Evolutionary conservation across 2,113 vertebrate species (phyloP).

Genomic region (Hemichromis elongatus): DNA sequence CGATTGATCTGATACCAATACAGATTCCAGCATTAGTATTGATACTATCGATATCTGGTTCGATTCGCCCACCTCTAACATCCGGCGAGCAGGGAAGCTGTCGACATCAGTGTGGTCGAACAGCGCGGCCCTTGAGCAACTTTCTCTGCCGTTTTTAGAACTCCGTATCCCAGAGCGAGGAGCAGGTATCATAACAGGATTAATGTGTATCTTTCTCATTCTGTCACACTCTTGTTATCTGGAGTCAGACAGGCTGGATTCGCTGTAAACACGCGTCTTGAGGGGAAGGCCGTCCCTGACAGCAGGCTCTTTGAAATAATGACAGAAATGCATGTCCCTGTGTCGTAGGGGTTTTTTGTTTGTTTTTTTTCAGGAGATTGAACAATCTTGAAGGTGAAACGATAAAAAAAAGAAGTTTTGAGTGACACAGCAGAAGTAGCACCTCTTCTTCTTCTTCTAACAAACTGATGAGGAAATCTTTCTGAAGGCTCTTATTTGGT

Average conservation of each 20-base stretch:
- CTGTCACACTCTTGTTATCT: slow-evolving; percentile 34
- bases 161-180: not conserved
- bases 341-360: not conserved
- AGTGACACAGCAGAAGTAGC: not conserved
- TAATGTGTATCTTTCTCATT: slow-evolving; percentile 10
- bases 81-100: not conserved
- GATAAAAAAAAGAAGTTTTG: not conserved
- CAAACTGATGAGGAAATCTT: not conserved
- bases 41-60: not conserved
- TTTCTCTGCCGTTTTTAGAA: not conserved
- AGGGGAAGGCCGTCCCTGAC: slow-evolving; percentile 13
- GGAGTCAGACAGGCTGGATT: slow-evolving; percentile 13
- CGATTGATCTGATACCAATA: not conserved
- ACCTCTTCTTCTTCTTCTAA: not conserved
- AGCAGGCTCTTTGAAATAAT: slow-evolving; percentile 24
- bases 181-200: slow-evolving; percentile 21
- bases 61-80: not conserved
- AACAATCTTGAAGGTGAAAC: slow-evolving; percentile 15
- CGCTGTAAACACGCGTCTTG: slow-evolving; percentile 13
- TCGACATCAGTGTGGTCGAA: slow-evolving; percentile 20
- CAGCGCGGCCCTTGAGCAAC: not conserved
- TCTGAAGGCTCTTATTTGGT: not conserved
- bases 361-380: not conserved
- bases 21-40: not conserved
- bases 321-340: not conserved